These are phyloP conservation scores for Lasioglossum oenotherae DNA, from an alignment of 2,888 invertebrate genomes.

Conservation along the genomic window DNA sequence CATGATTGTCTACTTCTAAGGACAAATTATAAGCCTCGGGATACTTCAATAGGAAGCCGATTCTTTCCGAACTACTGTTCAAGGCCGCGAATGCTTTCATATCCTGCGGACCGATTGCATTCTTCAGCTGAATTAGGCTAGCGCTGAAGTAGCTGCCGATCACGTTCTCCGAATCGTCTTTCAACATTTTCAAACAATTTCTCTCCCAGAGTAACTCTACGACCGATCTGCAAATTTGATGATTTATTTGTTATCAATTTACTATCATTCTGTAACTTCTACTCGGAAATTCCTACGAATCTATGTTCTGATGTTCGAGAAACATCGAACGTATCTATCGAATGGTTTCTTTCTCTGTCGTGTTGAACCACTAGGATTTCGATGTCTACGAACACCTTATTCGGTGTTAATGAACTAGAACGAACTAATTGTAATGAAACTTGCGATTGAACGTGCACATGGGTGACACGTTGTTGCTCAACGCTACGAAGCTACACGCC, in stretches of 20 bases:
- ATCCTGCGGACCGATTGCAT: constrained; percentile 86
- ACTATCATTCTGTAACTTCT: not conserved
- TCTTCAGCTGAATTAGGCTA: constrained; percentile 84
- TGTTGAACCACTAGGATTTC: not conserved
- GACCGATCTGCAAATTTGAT: not conserved
- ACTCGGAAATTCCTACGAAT: not conserved
- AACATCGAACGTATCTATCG: not conserved
- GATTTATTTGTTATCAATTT: not conserved
- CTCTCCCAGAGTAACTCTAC: not conserved
- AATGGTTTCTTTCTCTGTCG: not conserved
- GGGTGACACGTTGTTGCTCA: constrained; percentile 38
- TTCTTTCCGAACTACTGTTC: constrained; percentile 88
- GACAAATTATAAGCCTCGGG: constrained; percentile 85
- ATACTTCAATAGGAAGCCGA: constrained; percentile 86
- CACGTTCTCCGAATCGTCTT: constrained; percentile 69
- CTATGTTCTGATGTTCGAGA: not conserved
- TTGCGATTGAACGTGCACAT: not conserved
- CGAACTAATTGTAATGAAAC: not conserved
- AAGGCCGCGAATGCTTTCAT: constrained; percentile 88
- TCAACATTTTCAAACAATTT: constrained; percentile 52
- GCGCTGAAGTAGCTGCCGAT: constrained; percentile 77
- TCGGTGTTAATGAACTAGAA: not conserved
- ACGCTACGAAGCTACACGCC: constrained; percentile 9
- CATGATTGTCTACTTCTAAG: constrained; percentile 85
- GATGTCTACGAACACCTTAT: not conserved